Evolutionary conservation across 2,888 invertebrate genomes (phyloP), one percentile per base, ranked within the genome.

Genomic region (Cheilosia scutellata): DNA sequence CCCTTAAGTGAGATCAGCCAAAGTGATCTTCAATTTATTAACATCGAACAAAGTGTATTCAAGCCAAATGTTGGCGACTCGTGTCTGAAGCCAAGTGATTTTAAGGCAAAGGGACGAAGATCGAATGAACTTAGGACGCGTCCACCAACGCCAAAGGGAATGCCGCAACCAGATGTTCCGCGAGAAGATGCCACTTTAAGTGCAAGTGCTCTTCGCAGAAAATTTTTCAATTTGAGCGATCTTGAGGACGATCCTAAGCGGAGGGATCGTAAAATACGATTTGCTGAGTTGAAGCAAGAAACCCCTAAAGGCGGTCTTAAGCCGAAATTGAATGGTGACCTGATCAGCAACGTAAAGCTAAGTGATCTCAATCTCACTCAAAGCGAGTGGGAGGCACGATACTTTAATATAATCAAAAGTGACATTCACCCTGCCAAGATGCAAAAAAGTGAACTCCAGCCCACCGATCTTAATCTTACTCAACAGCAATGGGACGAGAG

Each of bases 381-480:
- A 11, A 58, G 71, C 2, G 57, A 77, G 37, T 70, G 68, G 76
- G 82, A 82, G 27, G 44, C 29, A 0, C 51, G 71, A 29, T 82
- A 82, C 27, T 77, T 82, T 16, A 29, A 77, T 20, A 70, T 82
- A 2, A 65, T 77, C 0, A 55, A 55, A 42, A 63, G 16, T 40
- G 72, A 72, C 60, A 44, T 20, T 4, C 55, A 29, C 2, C 42
- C 55, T 20, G 2, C 20, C 20, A 20, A 20, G 20, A 20, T 20
- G 20, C 20, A 20, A 0, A 51, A 20, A 37, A 40, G 4, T 5
- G 60, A 72, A 16, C 16, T 70, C 7, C 88, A 87, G 16, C 88
- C 88, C 1, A 88, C 88, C 16, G 70, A 82, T 5, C 71, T 78
- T 0, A 75, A 87, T 13, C 27, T 75, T 0, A 65, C 76, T 4